Base-by-base conservation (phyloP, 2,888 invertebrate species). In the Byasa hedistus region DNA sequence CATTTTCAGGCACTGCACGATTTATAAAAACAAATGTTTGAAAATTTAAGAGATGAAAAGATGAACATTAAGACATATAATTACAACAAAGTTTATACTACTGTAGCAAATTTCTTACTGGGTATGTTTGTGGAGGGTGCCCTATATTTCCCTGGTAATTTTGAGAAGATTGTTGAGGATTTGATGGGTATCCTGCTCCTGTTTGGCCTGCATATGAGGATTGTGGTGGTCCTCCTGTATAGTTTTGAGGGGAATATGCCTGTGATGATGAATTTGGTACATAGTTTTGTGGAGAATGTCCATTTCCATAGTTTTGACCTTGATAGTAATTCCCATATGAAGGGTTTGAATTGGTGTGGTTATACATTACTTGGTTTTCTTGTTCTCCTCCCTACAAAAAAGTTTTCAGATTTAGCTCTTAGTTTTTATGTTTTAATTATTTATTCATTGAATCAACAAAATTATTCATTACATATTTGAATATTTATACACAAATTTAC, bases 101-200 rank as follows among this genome's bases (percentile, higher is more conserved):
- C 48, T 48, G 4, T 54, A 59, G 32, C 57, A 63, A 19, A 36
- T 48, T 22, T 27, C 66, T 72, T 80, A 90, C 93, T 83, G 93
- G 93, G 71, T 93, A 93, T 69, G 91, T 84, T 75, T 93, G 93
- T 56, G 92, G 83, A 60, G 90, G 85, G 73, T 91, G 91, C 44
- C 86, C 85, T 73, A 92, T 88, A 72, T 79, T 88, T 55, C 84
- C 87, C 71, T 88, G 89, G 73, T 89, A 91, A 69, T 75, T 84
- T 72, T 91, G 91, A 24, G 90, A 84, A 27, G 90, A 80, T 70
- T 87, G 91, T 71, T 89, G 90, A 51, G 88, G 82, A 70, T 89
- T 91, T 4, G 82, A 73, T n/a, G 89, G 86, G 69, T 91, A 91
- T 17, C 81, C 86, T 60, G 89, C 89, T 17, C 83, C 76, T n/a